Conservation (phyloP, 2,797 vertebrate species). For the Phoebastria nigripes region DNA sequence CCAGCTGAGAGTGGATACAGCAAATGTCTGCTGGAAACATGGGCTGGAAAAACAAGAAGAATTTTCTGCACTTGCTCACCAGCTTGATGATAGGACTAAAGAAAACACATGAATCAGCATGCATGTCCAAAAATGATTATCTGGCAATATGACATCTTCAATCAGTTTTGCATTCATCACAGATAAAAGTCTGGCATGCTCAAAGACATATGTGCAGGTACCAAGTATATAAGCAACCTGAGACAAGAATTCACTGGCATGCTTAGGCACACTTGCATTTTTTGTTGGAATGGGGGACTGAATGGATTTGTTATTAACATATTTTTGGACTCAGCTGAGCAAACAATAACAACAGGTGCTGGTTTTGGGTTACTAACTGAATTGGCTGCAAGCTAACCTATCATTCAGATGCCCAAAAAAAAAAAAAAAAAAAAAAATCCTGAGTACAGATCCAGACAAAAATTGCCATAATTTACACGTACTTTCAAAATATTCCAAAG, state of each 20-base stretch:
- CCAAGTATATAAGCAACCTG: neutral
- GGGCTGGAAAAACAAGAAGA: neutral
- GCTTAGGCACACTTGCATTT: neutral
- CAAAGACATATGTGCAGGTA: neutral
- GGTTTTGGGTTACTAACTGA: neutral
- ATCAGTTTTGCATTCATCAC: neutral
- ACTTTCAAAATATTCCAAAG: neutral
- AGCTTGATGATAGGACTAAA: neutral
- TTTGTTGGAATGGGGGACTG: neutral
- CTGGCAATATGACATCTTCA: neutral
- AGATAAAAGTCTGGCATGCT: neutral
- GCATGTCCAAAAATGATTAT: neutral
- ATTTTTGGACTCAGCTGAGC: neutral
- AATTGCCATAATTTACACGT: rapidly evolving
- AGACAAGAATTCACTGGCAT: neutral
- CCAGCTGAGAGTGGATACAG: neutral
- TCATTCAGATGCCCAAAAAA: neutral
- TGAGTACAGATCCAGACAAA: neutral
- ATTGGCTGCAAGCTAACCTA: neutral
- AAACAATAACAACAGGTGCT: neutral
- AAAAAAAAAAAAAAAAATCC: neutral
- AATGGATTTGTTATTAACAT: neutral
- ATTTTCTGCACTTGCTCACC: neutral
- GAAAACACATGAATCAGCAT: neutral
- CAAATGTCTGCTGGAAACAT: neutral